Conservation (phyloP, 2,797 vertebrate species). For the Sandelia bainsii region DNA sequence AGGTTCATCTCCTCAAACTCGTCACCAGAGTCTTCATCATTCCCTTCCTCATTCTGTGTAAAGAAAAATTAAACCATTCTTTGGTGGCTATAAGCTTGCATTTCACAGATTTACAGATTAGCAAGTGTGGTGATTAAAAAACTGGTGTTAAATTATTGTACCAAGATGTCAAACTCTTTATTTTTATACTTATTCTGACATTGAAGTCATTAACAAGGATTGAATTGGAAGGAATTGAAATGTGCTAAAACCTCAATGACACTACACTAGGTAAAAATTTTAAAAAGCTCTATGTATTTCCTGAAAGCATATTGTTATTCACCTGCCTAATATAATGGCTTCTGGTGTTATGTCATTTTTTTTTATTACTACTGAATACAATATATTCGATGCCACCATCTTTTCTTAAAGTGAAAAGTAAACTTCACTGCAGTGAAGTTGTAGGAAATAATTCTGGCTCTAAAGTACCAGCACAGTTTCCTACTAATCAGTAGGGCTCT, state of each 20-base stretch:
- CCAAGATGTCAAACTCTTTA: too few species aligned
- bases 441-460: background rate
- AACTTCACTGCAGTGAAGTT: background rate
- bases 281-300: too few species aligned
- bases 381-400: background rate
- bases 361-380: background rate
- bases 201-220: too few species aligned
- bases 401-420: background rate
- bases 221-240: too few species aligned
- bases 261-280: too few species aligned
- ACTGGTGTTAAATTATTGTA: slow-evolving; percentile 27
- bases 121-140: slow-evolving; percentile 9
- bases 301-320: too few species aligned
- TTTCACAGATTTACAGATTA: slow-evolving; percentile 23
- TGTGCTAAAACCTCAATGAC: too few species aligned
- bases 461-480: too few species aligned
- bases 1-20: slow-evolving; percentile 99
- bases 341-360: background rate
- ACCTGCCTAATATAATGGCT: background rate
- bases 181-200: too few species aligned
- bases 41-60: slow-evolving; percentile 91
- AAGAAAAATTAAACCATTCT: background rate
- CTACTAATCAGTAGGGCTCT: too few species aligned
- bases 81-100: background rate
- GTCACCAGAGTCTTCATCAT: slow-evolving; percentile 94